phyloP scores from a whole-genome alignment of 2,113 vertebrate species.

The Oxyruncus cristatus region DNA sequence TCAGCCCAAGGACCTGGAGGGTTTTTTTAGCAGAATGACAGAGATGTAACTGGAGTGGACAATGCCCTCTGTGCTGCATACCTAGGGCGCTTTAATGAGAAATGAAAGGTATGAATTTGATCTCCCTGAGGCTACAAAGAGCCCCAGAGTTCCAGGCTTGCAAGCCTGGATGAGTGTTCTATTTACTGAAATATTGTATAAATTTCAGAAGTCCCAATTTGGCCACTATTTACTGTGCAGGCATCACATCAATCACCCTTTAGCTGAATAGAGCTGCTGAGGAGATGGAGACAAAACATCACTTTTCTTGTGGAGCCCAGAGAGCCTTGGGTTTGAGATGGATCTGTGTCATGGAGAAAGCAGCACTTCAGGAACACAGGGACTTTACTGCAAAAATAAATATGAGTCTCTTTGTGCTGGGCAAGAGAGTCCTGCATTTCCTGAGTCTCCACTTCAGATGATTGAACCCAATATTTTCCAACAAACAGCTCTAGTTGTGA shows the following conservation, averaged over 20 bases:
- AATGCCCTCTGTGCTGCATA: not conserved
- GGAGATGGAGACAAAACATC: not conserved
- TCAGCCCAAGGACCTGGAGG: not conserved
- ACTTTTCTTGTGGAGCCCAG: not conserved
- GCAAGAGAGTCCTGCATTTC: not conserved
- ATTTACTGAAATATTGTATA: conserved; percentile 26
- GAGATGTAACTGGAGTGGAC: not conserved
- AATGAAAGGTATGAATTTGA: conserved; percentile 33
- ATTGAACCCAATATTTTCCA: not conserved
- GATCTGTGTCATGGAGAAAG: not conserved
- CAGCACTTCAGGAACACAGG: not conserved
- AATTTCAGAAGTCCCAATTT: not conserved
- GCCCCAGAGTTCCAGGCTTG: not conserved
- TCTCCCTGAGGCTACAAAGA: not conserved
- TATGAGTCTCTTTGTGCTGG: not conserved
- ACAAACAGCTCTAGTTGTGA: not conserved
- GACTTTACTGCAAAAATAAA: not conserved
- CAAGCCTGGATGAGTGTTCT: conserved; percentile 10
- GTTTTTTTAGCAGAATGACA: not conserved
- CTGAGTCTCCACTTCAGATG: not conserved
- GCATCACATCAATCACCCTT: not conserved
- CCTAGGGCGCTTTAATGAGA: not conserved
- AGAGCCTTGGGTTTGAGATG: not conserved
- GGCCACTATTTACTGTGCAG: not conserved
- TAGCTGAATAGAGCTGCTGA: not conserved